These are phyloP conservation scores for Ophioninae sp. DNA, from an alignment of 2,888 invertebrate species.

Conservation along the genomic window DNA sequence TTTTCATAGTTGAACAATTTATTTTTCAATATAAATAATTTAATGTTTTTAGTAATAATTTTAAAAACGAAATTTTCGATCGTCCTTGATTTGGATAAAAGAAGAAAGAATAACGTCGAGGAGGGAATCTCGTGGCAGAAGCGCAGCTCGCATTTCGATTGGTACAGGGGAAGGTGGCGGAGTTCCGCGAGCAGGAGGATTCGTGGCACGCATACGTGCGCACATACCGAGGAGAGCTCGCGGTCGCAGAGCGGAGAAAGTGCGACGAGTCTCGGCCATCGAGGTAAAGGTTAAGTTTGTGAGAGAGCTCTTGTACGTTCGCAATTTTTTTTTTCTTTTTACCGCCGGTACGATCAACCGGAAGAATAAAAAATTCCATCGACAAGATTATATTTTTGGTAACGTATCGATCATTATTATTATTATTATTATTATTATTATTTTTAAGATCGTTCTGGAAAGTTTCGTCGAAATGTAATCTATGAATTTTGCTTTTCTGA, in stretches of 20 bases:
- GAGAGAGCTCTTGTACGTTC: constrained; percentile 62
- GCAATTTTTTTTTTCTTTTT: constrained; percentile 12
- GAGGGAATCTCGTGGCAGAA: background rate
- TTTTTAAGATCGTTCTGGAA: background rate
- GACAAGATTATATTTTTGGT: background rate
- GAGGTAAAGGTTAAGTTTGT: constrained; percentile 78
- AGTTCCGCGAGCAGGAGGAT: constrained; percentile 25
- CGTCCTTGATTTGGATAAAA: background rate
- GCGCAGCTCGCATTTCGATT: constrained; percentile 6
- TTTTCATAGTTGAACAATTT: too few relatives aligned
- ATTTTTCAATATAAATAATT: too few relatives aligned
- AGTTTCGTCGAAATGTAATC: background rate
- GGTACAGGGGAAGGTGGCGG: background rate
- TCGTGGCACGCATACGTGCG: constrained; percentile 59
- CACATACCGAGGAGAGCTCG: constrained; percentile 40
- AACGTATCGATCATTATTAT: background rate
- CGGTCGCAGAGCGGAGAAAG: constrained; percentile 74
- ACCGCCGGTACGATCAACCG: constrained; percentile 1
- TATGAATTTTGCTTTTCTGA: background rate
- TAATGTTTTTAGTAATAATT: too few relatives aligned
- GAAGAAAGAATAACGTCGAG: background rate
- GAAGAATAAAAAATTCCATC: background rate
- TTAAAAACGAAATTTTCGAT: too few relatives aligned
- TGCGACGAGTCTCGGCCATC: constrained; percentile 73
- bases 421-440: too few relatives aligned